Evolutionary conservation across 2,113 vertebrate species (phyloP), one percentile per base, ranked within the genome.

Genomic region (Sinocyclocheilus grahami): DNA sequence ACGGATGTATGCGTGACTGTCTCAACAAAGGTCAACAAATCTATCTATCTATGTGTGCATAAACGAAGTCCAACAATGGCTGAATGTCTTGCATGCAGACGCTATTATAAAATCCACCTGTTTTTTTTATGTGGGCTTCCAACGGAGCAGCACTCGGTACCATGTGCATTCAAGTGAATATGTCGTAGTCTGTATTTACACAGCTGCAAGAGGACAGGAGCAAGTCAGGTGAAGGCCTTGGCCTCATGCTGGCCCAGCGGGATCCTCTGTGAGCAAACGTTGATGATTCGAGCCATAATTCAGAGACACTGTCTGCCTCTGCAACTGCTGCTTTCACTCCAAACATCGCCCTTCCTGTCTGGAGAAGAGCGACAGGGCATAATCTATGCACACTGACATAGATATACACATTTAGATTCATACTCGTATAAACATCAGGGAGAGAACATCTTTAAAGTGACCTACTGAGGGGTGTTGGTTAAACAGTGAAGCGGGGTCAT

Each of bases 301-400:
- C 53, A 27, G 69, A 84, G 82, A 24, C 75, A 78, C 62, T 77
- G 71, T 88, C 83, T 88, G 60, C 67, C 62, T 87, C 55, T 84
- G 53, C 62, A 65, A 80, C 22, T 7, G 1, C 80, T 86, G 76
- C 48, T 87, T 89, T 84, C 58, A 65, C 74, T 85, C 69, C 79
- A 89, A 89, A 87, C 84, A 89, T 86, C 55, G 46, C 85, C 74
- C 74, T 88, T 85, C 82, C 85, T 88, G 78, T 90, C 87, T 88
- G 53, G 69, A 75, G 30, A 75, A 48, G 79, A 86, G 80, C 30
- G 14, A 60, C 60, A 74, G 30, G 48, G 75, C 24, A 78, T 30
- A 51, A 58, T 83, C 39, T 48, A 14, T 18, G 75, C 16, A 75
- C 53, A 76, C 75, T 39, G 62, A 46, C 76, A 48, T 78, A 87